Conservation (phyloP, 2,888 invertebrate genomes). For the Copidosoma aretas region DNA sequence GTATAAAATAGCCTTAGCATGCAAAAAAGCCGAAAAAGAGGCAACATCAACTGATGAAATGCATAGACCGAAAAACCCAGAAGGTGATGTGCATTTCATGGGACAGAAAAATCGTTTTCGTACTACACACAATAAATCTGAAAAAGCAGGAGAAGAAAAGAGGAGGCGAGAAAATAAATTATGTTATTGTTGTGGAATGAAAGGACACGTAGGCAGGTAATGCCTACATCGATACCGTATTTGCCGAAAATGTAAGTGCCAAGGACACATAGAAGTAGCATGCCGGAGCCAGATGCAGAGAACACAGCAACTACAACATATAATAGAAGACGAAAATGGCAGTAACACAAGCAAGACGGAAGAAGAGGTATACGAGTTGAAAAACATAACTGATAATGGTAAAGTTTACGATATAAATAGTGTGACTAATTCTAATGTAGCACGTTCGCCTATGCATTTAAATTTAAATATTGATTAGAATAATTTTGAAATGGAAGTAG, state of each 20-base stretch:
- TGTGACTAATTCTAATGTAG: no score
- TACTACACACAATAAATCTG: no score
- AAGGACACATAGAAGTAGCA: not conserved
- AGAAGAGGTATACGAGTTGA: not conserved
- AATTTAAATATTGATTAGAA: not conserved
- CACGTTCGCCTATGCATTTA: not conserved
- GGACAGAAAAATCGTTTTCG: no score
- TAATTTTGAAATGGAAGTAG: not conserved
- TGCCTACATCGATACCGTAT: not conserved
- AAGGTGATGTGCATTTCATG: not conserved
- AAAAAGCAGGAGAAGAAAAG: no score
- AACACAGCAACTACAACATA: not conserved
- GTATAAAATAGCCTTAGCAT: not conserved
- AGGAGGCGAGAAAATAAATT: no score
- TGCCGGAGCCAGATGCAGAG: not conserved
- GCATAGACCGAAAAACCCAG: not conserved
- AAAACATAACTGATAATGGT: not conserved
- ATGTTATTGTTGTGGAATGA: not conserved
- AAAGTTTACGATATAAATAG: not conserved
- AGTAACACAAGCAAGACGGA: not conserved
- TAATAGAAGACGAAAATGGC: not conserved
- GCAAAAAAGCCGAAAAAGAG: slow-evolving; percentile 1
- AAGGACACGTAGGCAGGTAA: not conserved
- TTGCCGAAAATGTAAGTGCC: not conserved
- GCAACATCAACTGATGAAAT: not conserved